Percentiles rank a stretch among this genome's conserved stretches.
These are phyloP conservation scores for Paracyprichromis sp. DNA, from an alignment of 2,113 vertebrate species.

Conservation along the genomic window DNA sequence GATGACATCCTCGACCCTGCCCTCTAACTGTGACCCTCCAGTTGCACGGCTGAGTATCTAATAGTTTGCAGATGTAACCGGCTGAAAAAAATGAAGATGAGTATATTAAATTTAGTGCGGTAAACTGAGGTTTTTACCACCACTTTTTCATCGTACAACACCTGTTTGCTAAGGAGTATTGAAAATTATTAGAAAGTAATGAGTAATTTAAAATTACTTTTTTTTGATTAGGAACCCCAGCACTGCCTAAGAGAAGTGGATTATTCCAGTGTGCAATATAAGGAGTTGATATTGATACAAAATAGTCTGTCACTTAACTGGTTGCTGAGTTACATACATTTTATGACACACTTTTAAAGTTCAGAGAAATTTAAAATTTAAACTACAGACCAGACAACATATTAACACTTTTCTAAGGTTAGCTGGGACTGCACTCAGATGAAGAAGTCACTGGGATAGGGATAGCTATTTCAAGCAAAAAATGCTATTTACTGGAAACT, in stretches of 20 bases:
- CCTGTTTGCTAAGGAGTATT: not conserved
- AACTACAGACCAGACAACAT: not conserved
- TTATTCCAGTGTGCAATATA: not conserved
- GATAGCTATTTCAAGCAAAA: not conserved
- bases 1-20: not conserved
- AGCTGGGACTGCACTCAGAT: not conserved
- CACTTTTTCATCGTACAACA: not conserved
- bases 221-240: not conserved
- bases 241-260: not conserved
- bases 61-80: conserved; percentile 27
- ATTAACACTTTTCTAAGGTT: not conserved
- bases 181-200: not conserved
- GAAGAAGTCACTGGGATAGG: not conserved
- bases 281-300: not conserved
- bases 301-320: not conserved
- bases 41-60: not conserved
- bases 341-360: not conserved
- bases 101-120: not conserved
- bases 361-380: not conserved
- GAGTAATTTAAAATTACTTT: not conserved
- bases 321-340: not conserved
- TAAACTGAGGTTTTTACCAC: not conserved
- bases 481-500: not conserved
- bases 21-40: not conserved
- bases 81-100: not conserved